Conservation (phyloP, 2,797 vertebrate species). For the Rhynchonycteris naso region DNA sequence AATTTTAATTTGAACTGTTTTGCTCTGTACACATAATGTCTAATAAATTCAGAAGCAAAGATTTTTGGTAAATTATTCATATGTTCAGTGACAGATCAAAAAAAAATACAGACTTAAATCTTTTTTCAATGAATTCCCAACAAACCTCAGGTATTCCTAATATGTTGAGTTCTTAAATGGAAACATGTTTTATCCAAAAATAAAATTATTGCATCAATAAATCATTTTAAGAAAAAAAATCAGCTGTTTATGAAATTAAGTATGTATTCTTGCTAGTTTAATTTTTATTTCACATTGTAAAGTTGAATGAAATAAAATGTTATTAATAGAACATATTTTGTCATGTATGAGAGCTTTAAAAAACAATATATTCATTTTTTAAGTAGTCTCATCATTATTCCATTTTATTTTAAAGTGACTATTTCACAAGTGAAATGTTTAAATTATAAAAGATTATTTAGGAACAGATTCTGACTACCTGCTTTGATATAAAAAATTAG, state of each 20-base stretch:
- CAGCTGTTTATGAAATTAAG: background rate
- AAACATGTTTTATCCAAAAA: background rate
- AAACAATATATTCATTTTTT: slow-evolving; percentile 15
- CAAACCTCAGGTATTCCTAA: background rate
- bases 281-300: background rate
- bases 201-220: background rate
- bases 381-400: background rate
- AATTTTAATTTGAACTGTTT: background rate
- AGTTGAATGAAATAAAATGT: background rate
- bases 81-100: background rate
- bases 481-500: background rate
- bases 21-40: background rate
- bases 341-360: background rate
- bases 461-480: slow-evolving; percentile 33
- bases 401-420: slow-evolving; percentile 27
- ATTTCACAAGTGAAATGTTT: background rate
- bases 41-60: background rate
- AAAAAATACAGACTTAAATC: background rate
- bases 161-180: background rate
- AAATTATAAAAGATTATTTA: slow-evolving; percentile 20
- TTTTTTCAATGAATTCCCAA: background rate
- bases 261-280: background rate
- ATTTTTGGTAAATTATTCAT: background rate
- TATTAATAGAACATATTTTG: background rate
- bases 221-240: background rate